phyloP scores from a whole-genome alignment of 2,888 invertebrate species.

The Galeopsomyia nigrocyanea region DNA sequence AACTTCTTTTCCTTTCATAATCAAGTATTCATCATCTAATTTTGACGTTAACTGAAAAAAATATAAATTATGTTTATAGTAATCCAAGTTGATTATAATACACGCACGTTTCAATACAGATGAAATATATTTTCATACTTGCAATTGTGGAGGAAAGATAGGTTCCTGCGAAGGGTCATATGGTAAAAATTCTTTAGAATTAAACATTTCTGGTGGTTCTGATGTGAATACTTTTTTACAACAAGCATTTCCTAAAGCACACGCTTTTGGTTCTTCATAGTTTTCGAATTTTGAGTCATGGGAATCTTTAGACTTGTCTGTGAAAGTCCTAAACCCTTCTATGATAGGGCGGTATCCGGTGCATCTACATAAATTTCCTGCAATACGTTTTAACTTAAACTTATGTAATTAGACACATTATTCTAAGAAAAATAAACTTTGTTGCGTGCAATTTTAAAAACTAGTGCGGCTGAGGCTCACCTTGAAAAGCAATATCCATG shows the following conservation, averaged over 20 bases:
- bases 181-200: slow-evolving; percentile 76
- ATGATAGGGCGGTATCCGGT: slow-evolving; percentile 94
- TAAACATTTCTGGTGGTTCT: slow-evolving; percentile 69
- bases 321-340: slow-evolving; percentile 88
- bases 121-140: slow-evolving; percentile 64
- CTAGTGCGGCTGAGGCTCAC: slow-evolving; percentile 63
- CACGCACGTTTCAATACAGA: not conserved
- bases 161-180: slow-evolving; percentile 87
- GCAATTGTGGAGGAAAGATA: slow-evolving; percentile 91
- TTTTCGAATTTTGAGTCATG: slow-evolving; percentile 53
- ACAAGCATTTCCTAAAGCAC: slow-evolving; percentile 77
- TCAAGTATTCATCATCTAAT: slow-evolving; percentile 73
- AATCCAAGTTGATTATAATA: not conserved
- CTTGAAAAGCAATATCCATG: slow-evolving; percentile 83
- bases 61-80: not conserved
- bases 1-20: slow-evolving; percentile 74
- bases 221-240: slow-evolving; percentile 67
- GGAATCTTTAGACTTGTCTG: slow-evolving; percentile 76
- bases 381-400: slow-evolving; percentile 35
- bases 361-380: slow-evolving; percentile 84
- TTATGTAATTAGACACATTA: not conserved
- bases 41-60: slow-evolving; percentile 62
- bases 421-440: not conserved
- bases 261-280: slow-evolving; percentile 56
- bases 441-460: not conserved